Percentiles rank a stretch among this genome's conserved stretches.
These are phyloP conservation scores for Leptocoma aspasia DNA, from an alignment of 2,113 vertebrate species.

Conservation along the genomic window DNA sequence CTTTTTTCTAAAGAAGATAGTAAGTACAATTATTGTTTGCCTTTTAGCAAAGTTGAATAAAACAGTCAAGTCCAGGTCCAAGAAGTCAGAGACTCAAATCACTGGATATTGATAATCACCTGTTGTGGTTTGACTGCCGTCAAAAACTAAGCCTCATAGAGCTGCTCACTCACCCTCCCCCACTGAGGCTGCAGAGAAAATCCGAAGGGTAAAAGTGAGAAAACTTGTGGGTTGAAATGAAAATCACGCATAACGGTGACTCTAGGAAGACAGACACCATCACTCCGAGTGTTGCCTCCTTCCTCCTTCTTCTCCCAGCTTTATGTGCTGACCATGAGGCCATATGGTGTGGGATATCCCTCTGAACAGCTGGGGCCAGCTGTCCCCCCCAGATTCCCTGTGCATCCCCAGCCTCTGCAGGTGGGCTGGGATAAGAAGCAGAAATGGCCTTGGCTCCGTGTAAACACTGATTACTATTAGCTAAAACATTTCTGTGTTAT, in stretches of 20 bases:
- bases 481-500: neutral
- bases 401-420: neutral
- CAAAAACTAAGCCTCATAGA: neutral
- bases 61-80: neutral
- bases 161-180: neutral
- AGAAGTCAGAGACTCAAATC: neutral
- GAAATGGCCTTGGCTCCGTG: rapidly evolving
- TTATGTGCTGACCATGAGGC: neutral
- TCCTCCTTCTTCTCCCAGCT: neutral
- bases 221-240: neutral
- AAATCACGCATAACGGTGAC: rapidly evolving
- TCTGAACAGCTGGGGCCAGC: rapidly evolving
- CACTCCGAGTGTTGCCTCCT: rapidly evolving
- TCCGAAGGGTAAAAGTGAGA: neutral
- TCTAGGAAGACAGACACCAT: neutral
- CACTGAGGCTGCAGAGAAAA: neutral
- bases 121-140: neutral
- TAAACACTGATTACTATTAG: neutral
- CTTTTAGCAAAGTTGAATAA: neutral
- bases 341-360: neutral
- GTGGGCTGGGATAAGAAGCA: neutral
- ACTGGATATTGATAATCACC: neutral
- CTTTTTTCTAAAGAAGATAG: neutral
- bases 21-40: neutral
- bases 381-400: too few relatives aligned